A percentile compares a stretch with the other conserved stretches of the same genome.
Conservation (phyloP, 37 sponge, comb jelly and placozoan species). For the Geodia barretti region DNA sequence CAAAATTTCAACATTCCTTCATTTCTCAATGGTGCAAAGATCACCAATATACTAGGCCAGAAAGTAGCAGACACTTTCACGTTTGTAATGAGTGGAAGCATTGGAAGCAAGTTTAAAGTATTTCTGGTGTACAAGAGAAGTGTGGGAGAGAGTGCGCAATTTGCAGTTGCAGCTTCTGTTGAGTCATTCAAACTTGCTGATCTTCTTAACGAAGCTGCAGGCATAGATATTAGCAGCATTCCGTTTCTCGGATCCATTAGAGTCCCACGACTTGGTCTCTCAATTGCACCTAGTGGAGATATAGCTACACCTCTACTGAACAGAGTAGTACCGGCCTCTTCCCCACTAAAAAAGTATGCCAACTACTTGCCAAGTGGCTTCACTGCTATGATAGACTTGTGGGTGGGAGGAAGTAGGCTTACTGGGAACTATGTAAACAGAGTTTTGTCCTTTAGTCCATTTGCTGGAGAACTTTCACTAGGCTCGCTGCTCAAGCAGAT, state of each 20-base stretch:
- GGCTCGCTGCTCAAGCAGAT: not conserved
- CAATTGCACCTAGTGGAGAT: not conserved
- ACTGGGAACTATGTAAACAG: not conserved
- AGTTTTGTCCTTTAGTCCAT: not conserved
- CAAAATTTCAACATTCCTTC: no score
- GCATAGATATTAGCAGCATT: no score
- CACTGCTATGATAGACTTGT: not conserved
- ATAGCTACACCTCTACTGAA: not conserved
- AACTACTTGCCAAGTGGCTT: not conserved
- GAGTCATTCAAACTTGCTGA: not conserved
- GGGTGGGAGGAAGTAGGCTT: not conserved
- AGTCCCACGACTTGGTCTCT: not conserved
- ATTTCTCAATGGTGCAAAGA: no score
- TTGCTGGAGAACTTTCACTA: not conserved
- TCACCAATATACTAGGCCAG: no score
- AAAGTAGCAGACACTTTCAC: no score
- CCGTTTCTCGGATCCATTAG: not conserved
- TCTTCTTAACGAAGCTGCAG: not conserved
- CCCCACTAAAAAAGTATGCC: not conserved
- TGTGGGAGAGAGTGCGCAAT: not conserved
- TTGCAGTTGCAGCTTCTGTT: not conserved
- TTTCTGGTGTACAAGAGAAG: no score
- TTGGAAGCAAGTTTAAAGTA: no score
- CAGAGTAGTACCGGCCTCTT: not conserved
- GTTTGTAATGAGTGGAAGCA: no score